Evolutionary conservation across 2,797 vertebrate genomes (phyloP), one percentile per base, ranked within the genome.

Genomic region (Tokudaia tokunoshimensis): DNA sequence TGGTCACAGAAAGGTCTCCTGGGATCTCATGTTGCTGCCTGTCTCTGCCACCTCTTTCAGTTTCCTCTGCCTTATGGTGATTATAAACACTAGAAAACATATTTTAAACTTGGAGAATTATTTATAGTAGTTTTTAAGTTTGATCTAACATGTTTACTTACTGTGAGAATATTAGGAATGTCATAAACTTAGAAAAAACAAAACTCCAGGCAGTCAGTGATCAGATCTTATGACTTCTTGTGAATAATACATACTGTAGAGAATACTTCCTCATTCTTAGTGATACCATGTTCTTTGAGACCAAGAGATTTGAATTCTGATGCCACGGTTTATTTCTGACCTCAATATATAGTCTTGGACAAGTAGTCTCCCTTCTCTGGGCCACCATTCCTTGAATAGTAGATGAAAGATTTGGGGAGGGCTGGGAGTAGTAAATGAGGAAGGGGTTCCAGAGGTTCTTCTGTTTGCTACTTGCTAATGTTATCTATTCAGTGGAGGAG

Each of bases 41-140:
- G 41, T 79, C 85, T 92, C 67, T n/a, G 22, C 50, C 67, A 74
- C 89, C 65, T 75, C 63, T 84, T 85, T 92, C 91, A 89, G 75
- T 67, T 82, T 90, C 79, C 52, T 79, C 67, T 41, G 14, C 97
- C 98, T 89, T 14, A 52, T 96, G 61, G 41, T 93, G 97, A 96
- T 96, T 79, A 75, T 92, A 96, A 97, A 93, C 41, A 55, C 57
- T 79, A 85, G 55, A 81, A 96, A 92, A 97, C 79, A 90, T 94
- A 97, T 98, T 96, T 96, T 79, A 89, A 97, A 94, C 57, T 88
- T 82, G 90, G 57, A 0, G 0, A 34, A 80, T 96, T 97, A 59
- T 97, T 97, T 98, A 93, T 78, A 94, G 88, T 97, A 78, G 76
- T 78, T 79, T 78, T 98, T 91, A 61, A 92, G 92, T 97, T 91